These are phyloP conservation scores for Drosophila quasianomalipes DNA, from an alignment of 2,888 invertebrate genomes.

Conservation along the genomic window DNA sequence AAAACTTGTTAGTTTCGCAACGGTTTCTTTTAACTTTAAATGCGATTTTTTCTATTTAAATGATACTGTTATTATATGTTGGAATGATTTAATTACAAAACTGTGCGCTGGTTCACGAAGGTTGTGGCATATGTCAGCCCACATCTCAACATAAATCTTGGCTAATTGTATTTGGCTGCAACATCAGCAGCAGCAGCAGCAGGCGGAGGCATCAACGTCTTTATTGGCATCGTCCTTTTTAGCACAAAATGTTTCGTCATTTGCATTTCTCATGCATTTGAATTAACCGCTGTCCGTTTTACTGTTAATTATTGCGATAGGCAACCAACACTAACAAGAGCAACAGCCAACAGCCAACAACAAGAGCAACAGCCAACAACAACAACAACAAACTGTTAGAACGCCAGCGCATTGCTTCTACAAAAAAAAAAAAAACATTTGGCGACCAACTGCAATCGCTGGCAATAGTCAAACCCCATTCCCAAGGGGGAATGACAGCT, in stretches of 20 bases:
- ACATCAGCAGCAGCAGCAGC: background rate
- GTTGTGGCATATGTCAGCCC: slow-evolving; percentile 7
- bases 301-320: slow-evolving; percentile 80
- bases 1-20: background rate
- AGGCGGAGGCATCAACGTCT: slow-evolving; percentile 55
- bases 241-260: slow-evolving; percentile 71
- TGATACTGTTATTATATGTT: background rate
- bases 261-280: slow-evolving; percentile 80
- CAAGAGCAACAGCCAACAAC: slow-evolving; percentile 37
- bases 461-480: slow-evolving; percentile 60
- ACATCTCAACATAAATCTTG: slow-evolving; percentile 49
- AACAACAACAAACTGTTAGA: slow-evolving; percentile 21
- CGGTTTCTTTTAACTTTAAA: background rate
- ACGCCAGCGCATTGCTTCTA: slow-evolving; percentile 48
- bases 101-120: background rate
- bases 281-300: slow-evolving; percentile 79
- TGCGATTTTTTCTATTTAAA: background rate
- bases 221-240: slow-evolving; percentile 70
- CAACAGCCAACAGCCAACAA: slow-evolving; percentile 33
- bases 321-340: slow-evolving; percentile 54
- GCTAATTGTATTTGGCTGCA: slow-evolving; percentile 50
- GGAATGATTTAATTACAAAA: slow-evolving; percentile 8
- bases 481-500: slow-evolving; percentile 80
- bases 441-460: slow-evolving; percentile 41
- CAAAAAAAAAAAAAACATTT: slow-evolving; percentile 35